These are phyloP conservation scores for Lamproptera curius DNA, from an alignment of 2,888 invertebrate species.

Conservation along the genomic window DNA sequence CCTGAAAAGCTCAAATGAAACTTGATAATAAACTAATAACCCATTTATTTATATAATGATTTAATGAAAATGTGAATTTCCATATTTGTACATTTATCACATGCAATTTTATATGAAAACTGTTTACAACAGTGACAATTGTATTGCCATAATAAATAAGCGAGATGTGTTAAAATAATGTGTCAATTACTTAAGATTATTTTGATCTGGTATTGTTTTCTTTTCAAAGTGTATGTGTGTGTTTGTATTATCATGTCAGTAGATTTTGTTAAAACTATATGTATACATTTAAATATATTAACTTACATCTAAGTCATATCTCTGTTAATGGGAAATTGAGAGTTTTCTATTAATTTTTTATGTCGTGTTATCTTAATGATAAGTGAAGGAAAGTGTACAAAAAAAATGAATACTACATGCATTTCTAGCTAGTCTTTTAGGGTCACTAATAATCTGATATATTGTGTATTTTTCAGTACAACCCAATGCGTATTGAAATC, in stretches of 20 bases:
- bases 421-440: slow-evolving; percentile 75
- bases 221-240: slow-evolving; percentile 18
- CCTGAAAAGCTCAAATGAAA: background rate
- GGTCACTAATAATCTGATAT: slow-evolving; percentile 59
- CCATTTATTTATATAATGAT: slow-evolving; percentile 1
- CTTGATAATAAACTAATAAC: background rate
- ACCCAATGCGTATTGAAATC: slow-evolving; percentile 31
- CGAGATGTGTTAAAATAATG: background rate
- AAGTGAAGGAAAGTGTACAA: slow-evolving; percentile 73
- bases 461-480: slow-evolving; percentile 32
- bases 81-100: no score
- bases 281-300: slow-evolving; percentile 18
- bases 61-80: background rate
- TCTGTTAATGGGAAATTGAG: slow-evolving; percentile 55
- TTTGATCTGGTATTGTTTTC: slow-evolving; percentile 25
- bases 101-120: no score
- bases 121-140: no score
- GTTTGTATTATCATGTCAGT: slow-evolving; percentile 24
- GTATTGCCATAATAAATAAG: no score
- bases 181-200: slow-evolving; percentile 16
- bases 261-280: slow-evolving; percentile 40
- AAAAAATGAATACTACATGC: slow-evolving; percentile 61
- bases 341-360: slow-evolving; percentile 65
- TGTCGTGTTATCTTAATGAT: slow-evolving; percentile 73
- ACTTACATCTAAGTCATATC: slow-evolving; percentile 73